A percentile compares a stretch with the other conserved stretches of the same genome.
phyloP scores from a whole-genome alignment of 1,140 invertebrate genomes.

The Procambarus clarkii region DNA sequence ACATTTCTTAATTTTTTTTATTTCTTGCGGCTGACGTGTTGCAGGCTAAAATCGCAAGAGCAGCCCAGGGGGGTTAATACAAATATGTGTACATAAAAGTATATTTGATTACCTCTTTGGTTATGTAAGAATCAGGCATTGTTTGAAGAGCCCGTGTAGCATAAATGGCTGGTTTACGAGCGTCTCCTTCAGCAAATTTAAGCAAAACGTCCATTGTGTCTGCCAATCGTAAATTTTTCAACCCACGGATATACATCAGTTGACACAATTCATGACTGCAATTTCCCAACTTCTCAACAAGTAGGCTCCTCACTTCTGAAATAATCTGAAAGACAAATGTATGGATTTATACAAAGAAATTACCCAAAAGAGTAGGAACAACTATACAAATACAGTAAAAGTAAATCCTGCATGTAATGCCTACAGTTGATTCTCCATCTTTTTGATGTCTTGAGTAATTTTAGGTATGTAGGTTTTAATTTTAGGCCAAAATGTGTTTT shows the following conservation, averaged over 20 bases:
- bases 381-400: too few relatives aligned
- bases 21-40: too few relatives aligned
- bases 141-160: conserved; percentile 82
- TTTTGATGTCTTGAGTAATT: too few relatives aligned
- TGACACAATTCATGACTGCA: conserved; percentile 80
- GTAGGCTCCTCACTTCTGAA: conserved; percentile 77
- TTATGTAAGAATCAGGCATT: conserved; percentile 77
- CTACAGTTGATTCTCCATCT: too few relatives aligned
- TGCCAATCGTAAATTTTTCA: conserved; percentile 82
- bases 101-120: conserved; percentile 74
- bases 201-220: conserved; percentile 80
- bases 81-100: neutral
- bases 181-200: conserved; percentile 77
- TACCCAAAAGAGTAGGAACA: neutral
- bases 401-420: too few relatives aligned
- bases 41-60: too few relatives aligned
- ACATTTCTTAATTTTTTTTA: neutral
- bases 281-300: conserved; percentile 78
- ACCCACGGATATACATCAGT: conserved; percentile 81
- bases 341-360: conserved; percentile 9
- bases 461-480: too few relatives aligned
- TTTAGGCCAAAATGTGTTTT: too few relatives aligned
- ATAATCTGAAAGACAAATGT: conserved; percentile 74
- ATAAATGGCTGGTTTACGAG: conserved; percentile 79
- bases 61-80: too few relatives aligned